Percentiles rank a stretch among this genome's conserved stretches.
Evolutionary conservation across 2,113 vertebrate species (phyloP).

Genomic region (Anseranas semipalmata): DNA sequence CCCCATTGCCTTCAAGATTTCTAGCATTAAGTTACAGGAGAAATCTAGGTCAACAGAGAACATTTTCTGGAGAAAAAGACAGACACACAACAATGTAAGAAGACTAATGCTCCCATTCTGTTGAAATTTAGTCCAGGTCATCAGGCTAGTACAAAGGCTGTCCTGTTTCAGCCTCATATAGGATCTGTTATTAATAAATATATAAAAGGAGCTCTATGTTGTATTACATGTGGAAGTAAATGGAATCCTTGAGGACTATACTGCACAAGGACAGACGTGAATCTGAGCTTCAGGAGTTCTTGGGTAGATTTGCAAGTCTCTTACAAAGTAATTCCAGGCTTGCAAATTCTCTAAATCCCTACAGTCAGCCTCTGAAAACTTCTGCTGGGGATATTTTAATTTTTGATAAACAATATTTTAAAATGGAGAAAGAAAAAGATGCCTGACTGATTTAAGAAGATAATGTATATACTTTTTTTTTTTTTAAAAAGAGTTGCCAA

Average conservation of each 20-base stretch:
- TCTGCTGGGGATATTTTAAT: not conserved
- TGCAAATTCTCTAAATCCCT: not conserved
- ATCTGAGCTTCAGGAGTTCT: not conserved
- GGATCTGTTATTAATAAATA: not conserved
- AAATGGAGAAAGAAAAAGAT: not conserved
- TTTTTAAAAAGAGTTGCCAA: not conserved
- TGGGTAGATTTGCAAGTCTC: not conserved
- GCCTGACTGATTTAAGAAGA: not conserved
- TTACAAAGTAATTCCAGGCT: not conserved
- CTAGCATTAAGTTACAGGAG: not conserved
- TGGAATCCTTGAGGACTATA: not conserved
- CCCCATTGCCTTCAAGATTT: not conserved
- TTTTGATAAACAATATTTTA: too few relatives aligned
- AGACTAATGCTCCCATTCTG: not conserved
- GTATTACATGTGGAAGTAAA: not conserved
- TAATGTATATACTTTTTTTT: not conserved
- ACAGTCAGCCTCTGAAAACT: not conserved
- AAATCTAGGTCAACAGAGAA: not conserved
- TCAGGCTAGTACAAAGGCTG: not conserved
- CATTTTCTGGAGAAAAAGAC: not conserved
- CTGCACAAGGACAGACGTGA: not conserved
- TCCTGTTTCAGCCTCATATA: not conserved
- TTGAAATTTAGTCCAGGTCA: not conserved
- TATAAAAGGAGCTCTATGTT: too few relatives aligned
- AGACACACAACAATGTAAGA: not conserved